Percentiles rank a stretch among this genome's conserved stretches.
These are phyloP conservation scores for Schizopygopsis pylzovi DNA, from an alignment of 2,797 vertebrate genomes.

Conservation along the genomic window DNA sequence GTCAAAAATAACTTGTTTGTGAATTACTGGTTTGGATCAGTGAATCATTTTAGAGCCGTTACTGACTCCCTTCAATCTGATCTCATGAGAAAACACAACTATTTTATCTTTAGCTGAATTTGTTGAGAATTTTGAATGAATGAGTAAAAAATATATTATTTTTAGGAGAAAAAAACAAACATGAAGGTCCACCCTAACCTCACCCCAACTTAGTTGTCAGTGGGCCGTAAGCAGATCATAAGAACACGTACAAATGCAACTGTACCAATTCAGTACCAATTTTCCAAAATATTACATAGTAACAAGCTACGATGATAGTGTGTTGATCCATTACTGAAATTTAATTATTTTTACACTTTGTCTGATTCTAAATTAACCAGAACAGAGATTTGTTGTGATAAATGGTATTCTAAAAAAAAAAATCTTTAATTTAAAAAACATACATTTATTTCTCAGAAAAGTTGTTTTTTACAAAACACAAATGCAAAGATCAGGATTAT, in stretches of 20 bases:
- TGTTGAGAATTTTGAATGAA: no score
- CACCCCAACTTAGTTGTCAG: background rate
- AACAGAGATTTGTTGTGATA: background rate
- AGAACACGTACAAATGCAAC: background rate
- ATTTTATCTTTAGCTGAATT: background rate
- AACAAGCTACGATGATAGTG: background rate
- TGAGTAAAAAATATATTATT: no score
- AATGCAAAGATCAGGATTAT: background rate
- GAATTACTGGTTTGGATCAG: background rate
- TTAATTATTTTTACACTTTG: background rate
- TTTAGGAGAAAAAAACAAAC: no score
- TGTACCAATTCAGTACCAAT: background rate
- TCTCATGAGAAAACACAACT: background rate
- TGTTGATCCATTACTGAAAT: background rate
- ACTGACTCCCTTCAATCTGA: background rate
- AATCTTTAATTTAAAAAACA: no score
- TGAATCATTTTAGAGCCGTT: no score
- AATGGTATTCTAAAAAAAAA: background rate
- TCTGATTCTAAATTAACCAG: background rate
- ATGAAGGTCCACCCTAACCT: no score
- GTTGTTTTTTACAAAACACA: background rate
- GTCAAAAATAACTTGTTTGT: background rate
- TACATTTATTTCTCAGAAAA: no score
- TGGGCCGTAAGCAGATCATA: background rate
- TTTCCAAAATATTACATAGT: background rate